Base-by-base conservation (phyloP, 1,140 invertebrate species). In the Panagrolaimus sp. region DNA sequence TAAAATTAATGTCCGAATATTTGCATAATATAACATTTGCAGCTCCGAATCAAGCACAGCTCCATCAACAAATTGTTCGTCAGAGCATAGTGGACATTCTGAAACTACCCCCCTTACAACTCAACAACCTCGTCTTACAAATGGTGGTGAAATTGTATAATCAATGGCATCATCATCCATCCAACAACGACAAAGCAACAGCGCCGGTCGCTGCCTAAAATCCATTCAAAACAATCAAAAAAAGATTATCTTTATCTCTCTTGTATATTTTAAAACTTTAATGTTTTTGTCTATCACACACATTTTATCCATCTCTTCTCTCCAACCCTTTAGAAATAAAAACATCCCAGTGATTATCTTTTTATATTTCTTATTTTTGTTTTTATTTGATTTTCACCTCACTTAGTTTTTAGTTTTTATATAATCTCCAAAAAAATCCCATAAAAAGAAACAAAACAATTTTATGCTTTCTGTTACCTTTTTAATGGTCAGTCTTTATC, bases 321-420 rank as follows among this genome's bases (percentile, higher is more conserved):
- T n/a, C n/a, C n/a, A n/a, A n/a, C n/a, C n/a, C n/a, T n/a, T n/a
- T n/a, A n/a, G n/a, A n/a, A n/a, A n/a, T n/a, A n/a, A n/a, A n/a
- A n/a, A n/a, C n/a, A 21, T 21, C 26, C 28, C 21, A 58, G 14
- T 17, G n/a, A n/a, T 58, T 58, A 58, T 58, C 52, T 17, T 21
- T 58, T 21, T 21, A 12, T 28, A 26, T 28, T 58, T 28, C 52
- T n/a, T 21, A 58, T 58, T 8, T n/a, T 2, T 28, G 21, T 58
- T 58, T 58, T 21, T 58, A 21, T 58, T n/a, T n/a, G n/a, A n/a
- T n/a, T n/a, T 28, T 28, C 52, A 58, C 52, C 52, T 58, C 52
- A 58, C 52, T 58, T 58, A 58, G 52, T n/a, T 21, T n/a, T 21
- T 58, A 58, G 52, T 58, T 28, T 58, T 58, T 58, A n/a, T 26